Evolutionary conservation across 2,888 invertebrate species (phyloP).

Genomic region (Scaeva pyrastri): DNA sequence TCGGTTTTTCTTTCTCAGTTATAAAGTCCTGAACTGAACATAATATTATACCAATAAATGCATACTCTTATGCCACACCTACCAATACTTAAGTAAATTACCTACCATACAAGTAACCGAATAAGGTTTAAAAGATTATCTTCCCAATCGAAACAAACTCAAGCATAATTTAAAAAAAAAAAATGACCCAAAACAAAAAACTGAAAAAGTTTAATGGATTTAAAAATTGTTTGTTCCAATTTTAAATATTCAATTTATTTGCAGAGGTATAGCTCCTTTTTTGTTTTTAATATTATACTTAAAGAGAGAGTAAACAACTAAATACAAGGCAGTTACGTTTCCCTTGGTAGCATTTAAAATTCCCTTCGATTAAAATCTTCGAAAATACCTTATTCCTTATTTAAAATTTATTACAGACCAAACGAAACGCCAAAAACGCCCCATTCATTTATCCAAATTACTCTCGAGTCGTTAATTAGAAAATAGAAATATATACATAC

Average conservation of each 20-base stretch:
- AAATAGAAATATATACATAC: conserved; percentile 22
- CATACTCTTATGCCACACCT: too few relatives aligned
- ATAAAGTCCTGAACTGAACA: too few relatives aligned
- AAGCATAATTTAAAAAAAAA: not conserved
- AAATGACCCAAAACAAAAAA: not conserved
- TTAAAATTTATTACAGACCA: conserved; percentile 36
- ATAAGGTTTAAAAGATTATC: conserved; percentile 36
- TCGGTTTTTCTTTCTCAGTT: too few relatives aligned
- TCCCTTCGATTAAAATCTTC: conserved; percentile 19
- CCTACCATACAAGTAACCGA: not conserved
- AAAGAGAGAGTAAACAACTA: conserved; percentile 1
- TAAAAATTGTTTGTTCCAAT: not conserved
- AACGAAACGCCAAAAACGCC: conserved; percentile 7
- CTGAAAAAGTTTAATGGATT: conserved; percentile 4
- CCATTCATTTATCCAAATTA: conserved; percentile 47
- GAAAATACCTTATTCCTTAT: not conserved
- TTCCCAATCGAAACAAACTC: not conserved
- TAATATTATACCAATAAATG: too few relatives aligned
- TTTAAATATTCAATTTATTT: conserved; percentile 6
- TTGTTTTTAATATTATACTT: not conserved
- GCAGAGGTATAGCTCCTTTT: not conserved
- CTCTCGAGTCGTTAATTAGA: conserved; percentile 66
- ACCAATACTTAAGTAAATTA: not conserved
- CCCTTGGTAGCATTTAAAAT: conserved; percentile 18
- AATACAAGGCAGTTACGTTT: not conserved